These are phyloP conservation scores for Copidosoma floridanum DNA, from an alignment of 1,140 invertebrate species.

Conservation along the genomic window DNA sequence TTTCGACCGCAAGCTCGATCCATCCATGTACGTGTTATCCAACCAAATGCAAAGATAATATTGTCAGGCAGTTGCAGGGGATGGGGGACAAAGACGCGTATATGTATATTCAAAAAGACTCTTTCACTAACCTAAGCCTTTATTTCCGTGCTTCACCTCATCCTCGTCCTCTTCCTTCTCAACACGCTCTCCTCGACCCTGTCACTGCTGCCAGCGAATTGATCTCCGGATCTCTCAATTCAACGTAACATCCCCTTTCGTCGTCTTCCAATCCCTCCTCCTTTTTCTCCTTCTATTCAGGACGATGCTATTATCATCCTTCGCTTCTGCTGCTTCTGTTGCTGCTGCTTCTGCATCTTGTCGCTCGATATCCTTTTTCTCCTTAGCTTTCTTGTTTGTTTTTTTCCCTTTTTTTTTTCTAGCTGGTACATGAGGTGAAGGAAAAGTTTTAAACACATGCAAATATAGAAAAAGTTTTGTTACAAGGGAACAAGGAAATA, in stretches of 20 bases:
- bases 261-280: neutral
- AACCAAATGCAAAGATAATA: too few relatives aligned
- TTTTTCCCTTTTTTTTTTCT: too few relatives aligned
- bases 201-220: neutral
- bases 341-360: neutral
- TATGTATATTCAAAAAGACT: too few relatives aligned
- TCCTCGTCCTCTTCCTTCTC: neutral
- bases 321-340: neutral
- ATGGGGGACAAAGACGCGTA: too few relatives aligned
- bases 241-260: neutral
- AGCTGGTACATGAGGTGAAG: too few relatives aligned
- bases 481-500: too few relatives aligned
- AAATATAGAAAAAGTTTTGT: too few relatives aligned
- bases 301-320: slow-evolving; percentile 6
- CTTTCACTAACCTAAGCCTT: slow-evolving; percentile 11
- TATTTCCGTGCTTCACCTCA: slow-evolving; percentile 20
- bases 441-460: too few relatives aligned
- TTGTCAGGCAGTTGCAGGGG: too few relatives aligned
- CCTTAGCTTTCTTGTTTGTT: too few relatives aligned
- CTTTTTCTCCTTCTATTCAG: neutral
- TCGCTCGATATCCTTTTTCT: slow-evolving; percentile 2
- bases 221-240: slow-evolving; percentile 13
- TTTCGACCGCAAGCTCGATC: too few relatives aligned
- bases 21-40: too few relatives aligned
- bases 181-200: neutral